phyloP scores from a whole-genome alignment of 30 jellyfish, hydroid and myxozoan genomes.

The Nemopilema nomurai region DNA sequence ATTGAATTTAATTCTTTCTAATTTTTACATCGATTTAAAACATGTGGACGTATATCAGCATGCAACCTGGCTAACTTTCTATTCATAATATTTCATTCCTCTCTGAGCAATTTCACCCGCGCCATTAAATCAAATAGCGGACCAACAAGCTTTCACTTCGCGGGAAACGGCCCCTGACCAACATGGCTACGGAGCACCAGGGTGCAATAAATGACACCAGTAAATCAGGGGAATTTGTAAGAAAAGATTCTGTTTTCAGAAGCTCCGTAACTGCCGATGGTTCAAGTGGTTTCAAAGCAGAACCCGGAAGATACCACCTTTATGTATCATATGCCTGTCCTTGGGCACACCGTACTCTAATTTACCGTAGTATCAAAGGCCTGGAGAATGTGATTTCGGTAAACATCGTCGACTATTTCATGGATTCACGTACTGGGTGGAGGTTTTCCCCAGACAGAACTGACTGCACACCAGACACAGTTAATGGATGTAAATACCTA shows the following conservation, averaged over 20 bases:
- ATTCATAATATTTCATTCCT: no score
- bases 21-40: no score
- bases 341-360: constrained; percentile 74
- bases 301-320: constrained; percentile 79
- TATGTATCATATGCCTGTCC: constrained; percentile 83
- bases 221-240: constrained; percentile 52
- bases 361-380: constrained; percentile 60
- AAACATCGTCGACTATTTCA: constrained; percentile 60
- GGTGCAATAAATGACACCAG: constrained; percentile 21
- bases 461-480: constrained; percentile 75
- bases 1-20: no score
- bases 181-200: neutral
- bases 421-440: constrained; percentile 70
- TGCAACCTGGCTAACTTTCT: no score
- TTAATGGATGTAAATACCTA: constrained; percentile 44
- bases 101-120: no score
- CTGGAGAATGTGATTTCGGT: constrained; percentile 74
- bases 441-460: constrained; percentile 68
- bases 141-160: no score
- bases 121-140: no score
- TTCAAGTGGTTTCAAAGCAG: constrained; percentile 78
- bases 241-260: constrained; percentile 67
- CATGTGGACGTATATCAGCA: no score
- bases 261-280: constrained; percentile 68
- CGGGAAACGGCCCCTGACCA: neutral